Base-by-base conservation (phyloP, 1,140 invertebrate species). In the Pollicipes pollicipes region DNA sequence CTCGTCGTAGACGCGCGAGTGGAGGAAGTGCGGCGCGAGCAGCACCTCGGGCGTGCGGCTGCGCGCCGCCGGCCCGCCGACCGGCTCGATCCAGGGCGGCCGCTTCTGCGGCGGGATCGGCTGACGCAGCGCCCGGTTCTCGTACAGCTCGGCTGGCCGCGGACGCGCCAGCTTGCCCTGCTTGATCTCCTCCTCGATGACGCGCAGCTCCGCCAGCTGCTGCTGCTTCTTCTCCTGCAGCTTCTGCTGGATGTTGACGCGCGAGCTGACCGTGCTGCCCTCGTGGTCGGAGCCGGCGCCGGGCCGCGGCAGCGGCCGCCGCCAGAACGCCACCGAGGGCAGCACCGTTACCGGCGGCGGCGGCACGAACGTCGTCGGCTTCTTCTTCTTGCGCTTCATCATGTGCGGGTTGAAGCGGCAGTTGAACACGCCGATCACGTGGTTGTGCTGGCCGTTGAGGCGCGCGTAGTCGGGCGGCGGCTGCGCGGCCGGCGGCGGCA, bases 381-480 rank as follows among this genome's bases (percentile, higher is more conserved):
- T 90, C 77, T 93, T 93, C 77, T 94, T 94, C 79, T 92, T 93
- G 77, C 93, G 93, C 29, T 90, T 83, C 76, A 88, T 89, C 64
- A 83, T 80, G 24, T 84, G 83, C 10, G 90, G 88, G 79, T 91
- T 91, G 0, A 94, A 91, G 45, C 90, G 83, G 78, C 91, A 94
- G 78, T 93, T 94, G 76, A 93, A 94, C 1, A 93, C 91, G 0
- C 90, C 90, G 0, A 88, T 88, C 75, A 91, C 90, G 69, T 78
- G 75, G 21, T 27, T 27, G 27, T 27, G 24, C 63, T 64, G 63
- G 6, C 63, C 63, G 63, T 27, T 27, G 27, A 24, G 63, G 21
- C 21, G 24, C 27, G 63, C 63, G 63, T 64, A 27, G 24, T 24
- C 21, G 24, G 21, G 63, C 63, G 24, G 63, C 63, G 63, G 21